Percentiles rank a stretch among this genome's conserved stretches.
These are phyloP conservation scores for Erethizon dorsatum DNA, from an alignment of 2,797 vertebrate genomes.

Conservation along the genomic window DNA sequence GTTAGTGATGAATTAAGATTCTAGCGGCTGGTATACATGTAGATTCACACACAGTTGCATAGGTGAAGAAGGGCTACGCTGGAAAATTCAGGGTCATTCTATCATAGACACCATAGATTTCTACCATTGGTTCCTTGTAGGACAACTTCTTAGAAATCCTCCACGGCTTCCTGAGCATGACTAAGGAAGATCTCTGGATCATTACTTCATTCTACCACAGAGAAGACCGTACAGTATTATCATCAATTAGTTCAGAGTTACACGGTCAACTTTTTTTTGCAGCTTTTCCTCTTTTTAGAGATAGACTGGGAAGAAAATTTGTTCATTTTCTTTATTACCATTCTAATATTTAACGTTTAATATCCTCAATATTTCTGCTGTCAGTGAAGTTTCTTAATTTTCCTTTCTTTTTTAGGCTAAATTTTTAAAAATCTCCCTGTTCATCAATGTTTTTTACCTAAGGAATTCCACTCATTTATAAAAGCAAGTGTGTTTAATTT, in stretches of 20 bases:
- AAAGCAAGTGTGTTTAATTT: slow-evolving; percentile 33
- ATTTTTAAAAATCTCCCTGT: not conserved
- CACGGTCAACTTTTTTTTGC: not conserved
- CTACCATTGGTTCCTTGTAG: not conserved
- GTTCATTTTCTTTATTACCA: not conserved
- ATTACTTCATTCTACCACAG: not conserved
- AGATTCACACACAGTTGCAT: not conserved
- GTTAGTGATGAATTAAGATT: not conserved
- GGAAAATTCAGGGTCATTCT: not conserved
- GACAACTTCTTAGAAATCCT: not conserved
- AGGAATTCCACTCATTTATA: not conserved
- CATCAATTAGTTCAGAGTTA: not conserved
- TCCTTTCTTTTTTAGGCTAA: not conserved
- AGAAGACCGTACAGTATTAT: not conserved
- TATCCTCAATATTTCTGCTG: not conserved
- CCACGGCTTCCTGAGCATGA: not conserved
- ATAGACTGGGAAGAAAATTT: not conserved
- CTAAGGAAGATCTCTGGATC: not conserved
- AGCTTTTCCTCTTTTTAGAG: slow-evolving; percentile 12
- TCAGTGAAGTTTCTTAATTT: slow-evolving; percentile 33
- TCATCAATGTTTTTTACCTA: slow-evolving; percentile 20
- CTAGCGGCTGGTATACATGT: not conserved
- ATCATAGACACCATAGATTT: not conserved
- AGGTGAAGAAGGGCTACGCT: not conserved
- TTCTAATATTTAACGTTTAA: not conserved